A percentile compares a stretch with the other conserved stretches of the same genome.
These are phyloP conservation scores for Dendroctonus ponderosae DNA, from an alignment of 1,140 invertebrate species.

Conservation along the genomic window DNA sequence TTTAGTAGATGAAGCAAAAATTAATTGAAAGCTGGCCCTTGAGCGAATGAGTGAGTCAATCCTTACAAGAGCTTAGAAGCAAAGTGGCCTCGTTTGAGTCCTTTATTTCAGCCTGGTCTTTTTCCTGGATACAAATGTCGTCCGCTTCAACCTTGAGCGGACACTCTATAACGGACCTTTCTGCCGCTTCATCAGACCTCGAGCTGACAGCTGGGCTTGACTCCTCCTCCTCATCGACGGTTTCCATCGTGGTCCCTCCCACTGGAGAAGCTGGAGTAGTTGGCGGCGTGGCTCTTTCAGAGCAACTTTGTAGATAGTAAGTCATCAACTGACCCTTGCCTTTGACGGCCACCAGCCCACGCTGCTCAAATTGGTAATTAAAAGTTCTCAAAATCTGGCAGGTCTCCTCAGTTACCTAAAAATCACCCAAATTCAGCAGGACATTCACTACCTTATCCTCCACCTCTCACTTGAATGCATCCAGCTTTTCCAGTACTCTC, in stretches of 20 bases:
- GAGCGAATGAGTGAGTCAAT: slow-evolving; percentile 1
- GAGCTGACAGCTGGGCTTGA: slow-evolving; percentile 45
- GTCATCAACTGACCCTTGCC: slow-evolving; percentile 95
- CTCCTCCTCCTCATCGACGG: slow-evolving; percentile 48
- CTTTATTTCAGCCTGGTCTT: slow-evolving; percentile 33
- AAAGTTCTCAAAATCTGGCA: slow-evolving; percentile 81
- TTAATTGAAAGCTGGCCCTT: no score
- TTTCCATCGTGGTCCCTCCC: slow-evolving; percentile 40
- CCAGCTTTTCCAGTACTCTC: slow-evolving; percentile 95
- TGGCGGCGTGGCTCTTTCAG: slow-evolving; percentile 58
- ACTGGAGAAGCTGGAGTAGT: slow-evolving; percentile 45
- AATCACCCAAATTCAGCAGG: slow-evolving; percentile 12
- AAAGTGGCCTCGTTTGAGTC: slow-evolving; percentile 34
- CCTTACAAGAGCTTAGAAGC: slow-evolving; percentile 35
- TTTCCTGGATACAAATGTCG: slow-evolving; percentile 39
- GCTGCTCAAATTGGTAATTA: slow-evolving; percentile 87
- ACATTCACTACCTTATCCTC: background rate
- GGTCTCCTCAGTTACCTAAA: slow-evolving; percentile 89
- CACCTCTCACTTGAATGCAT: slow-evolving; percentile 76
- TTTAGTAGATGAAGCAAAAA: no score
- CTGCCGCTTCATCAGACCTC: slow-evolving; percentile 47
- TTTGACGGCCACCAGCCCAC: slow-evolving; percentile 89
- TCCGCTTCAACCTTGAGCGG: slow-evolving; percentile 43
- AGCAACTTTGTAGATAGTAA: slow-evolving; percentile 82
- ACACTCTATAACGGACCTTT: slow-evolving; percentile 50